phyloP scores from a whole-genome alignment of 1,140 invertebrate species.

The Harlomillsia oculata region DNA sequence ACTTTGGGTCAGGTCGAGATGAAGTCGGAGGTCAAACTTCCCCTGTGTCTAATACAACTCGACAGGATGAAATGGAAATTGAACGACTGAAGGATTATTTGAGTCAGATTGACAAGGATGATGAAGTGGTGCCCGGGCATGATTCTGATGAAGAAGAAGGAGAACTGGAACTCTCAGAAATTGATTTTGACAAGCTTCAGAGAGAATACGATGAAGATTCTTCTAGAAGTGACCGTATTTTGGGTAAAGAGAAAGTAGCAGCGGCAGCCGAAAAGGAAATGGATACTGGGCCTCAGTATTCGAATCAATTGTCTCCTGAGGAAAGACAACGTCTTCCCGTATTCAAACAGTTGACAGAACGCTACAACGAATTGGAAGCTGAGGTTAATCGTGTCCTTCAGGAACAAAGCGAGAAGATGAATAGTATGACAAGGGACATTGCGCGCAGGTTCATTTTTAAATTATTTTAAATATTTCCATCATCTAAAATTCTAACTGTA shows the following conservation, averaged over 20 bases:
- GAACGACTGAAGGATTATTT: slow-evolving; percentile 1
- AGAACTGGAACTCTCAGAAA: background rate
- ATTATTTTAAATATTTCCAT: too few species aligned
- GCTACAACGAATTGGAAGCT: background rate
- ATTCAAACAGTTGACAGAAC: background rate
- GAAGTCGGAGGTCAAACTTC: background rate
- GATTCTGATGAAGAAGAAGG: background rate
- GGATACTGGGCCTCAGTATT: background rate
- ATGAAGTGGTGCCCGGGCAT: background rate
- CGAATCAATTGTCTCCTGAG: background rate
- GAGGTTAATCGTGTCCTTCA: background rate
- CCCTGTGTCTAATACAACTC: background rate
- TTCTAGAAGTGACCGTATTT: too few species aligned
- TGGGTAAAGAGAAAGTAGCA: background rate
- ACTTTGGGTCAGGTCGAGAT: background rate
- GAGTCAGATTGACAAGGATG: background rate
- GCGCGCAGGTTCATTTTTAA: too few species aligned
- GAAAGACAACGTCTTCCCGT: background rate
- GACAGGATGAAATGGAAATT: slow-evolving; percentile 1
- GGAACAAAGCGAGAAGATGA: background rate
- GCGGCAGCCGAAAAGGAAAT: background rate
- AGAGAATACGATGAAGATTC: slow-evolving; percentile 19
- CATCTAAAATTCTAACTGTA: too few species aligned
- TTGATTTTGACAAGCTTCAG: slow-evolving; percentile 20
- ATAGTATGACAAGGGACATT: too few species aligned